Evolutionary conservation across 2,888 invertebrate genomes (phyloP), one percentile per base, ranked within the genome.

Genomic region (Sipunculus nudus): DNA sequence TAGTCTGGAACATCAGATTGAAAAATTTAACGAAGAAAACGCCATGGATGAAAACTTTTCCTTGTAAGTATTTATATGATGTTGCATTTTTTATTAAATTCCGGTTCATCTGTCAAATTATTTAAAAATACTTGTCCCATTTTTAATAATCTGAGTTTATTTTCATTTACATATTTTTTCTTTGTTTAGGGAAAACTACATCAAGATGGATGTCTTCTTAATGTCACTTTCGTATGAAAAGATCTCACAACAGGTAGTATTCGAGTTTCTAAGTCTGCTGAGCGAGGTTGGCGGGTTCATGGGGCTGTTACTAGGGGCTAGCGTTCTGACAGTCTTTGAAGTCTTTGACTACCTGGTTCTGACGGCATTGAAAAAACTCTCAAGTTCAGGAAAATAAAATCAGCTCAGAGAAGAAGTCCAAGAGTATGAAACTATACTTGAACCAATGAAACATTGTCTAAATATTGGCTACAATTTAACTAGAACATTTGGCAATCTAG

Each of bases 131-230:
- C n/a, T n/a, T n/a, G n/a, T n/a, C n/a, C n/a, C n/a, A n/a, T n/a
- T n/a, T n/a, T n/a, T n/a, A n/a, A n/a, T n/a, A n/a, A n/a, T n/a
- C n/a, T n/a, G n/a, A n/a, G n/a, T n/a, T n/a, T n/a, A n/a, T n/a
- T n/a, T n/a, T n/a, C n/a, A n/a, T n/a, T n/a, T n/a, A n/a, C n/a
- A n/a, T n/a, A n/a, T n/a, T n/a, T n/a, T n/a, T n/a, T n/a, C n/a
- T n/a, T n/a, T n/a, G n/a, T n/a, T n/a, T 48, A 68, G 68, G 39
- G 61, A 67, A 19, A 69, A 69, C 57, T 69, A 60, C 59, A 57
- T 67, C n/a, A 61, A 62, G 38, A 53, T 69, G 38, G 69, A 69
- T 43, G 63, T 69, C 23, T 69, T 69, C 67, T 69, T 62, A 63
- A 59, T 60, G 31, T 67, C 67, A 32, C 46, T 69, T 45, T 63